Evolutionary conservation across 1,140 invertebrate genomes (phyloP).

Genomic region (Dreissena rostriformis): DNA sequence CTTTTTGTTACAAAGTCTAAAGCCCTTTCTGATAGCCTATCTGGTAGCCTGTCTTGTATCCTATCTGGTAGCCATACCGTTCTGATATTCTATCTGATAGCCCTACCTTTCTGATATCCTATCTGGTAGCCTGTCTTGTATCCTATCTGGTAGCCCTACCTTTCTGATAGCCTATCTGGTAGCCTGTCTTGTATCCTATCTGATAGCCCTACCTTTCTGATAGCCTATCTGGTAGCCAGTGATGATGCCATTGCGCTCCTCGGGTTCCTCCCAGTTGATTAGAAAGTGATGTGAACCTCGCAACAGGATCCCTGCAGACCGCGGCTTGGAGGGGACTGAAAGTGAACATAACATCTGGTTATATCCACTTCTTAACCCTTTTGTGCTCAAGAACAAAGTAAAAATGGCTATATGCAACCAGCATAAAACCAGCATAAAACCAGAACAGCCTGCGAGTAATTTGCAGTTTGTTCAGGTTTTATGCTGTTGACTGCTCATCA

Average conservation of each 20-base stretch:
- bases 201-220: constrained; percentile 86
- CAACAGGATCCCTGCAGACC: constrained; percentile 90
- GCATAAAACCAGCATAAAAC: not conserved
- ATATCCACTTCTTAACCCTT: not conserved
- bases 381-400: not conserved
- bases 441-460: not conserved
- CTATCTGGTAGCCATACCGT: not conserved
- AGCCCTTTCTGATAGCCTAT: constrained; percentile 1
- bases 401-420: not conserved
- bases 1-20: not conserved
- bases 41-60: not conserved
- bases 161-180: not conserved
- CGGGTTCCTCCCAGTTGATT: constrained; percentile 94
- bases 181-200: constrained; percentile 11
- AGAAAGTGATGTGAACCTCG: constrained; percentile 94
- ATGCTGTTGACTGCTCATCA: too few relatives aligned
- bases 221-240: constrained; percentile 97
- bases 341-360: not conserved
- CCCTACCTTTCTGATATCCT: not conserved
- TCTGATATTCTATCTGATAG: not conserved
- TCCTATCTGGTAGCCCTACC: not conserved
- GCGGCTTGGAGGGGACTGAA: constrained; percentile 63
- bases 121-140: not conserved
- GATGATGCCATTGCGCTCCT: constrained; percentile 95
- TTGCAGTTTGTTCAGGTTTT: not conserved